Evolutionary conservation across 2,113 vertebrate genomes (phyloP), one percentile per base, ranked within the genome.

Genomic region (Pituophis catenifer): DNA sequence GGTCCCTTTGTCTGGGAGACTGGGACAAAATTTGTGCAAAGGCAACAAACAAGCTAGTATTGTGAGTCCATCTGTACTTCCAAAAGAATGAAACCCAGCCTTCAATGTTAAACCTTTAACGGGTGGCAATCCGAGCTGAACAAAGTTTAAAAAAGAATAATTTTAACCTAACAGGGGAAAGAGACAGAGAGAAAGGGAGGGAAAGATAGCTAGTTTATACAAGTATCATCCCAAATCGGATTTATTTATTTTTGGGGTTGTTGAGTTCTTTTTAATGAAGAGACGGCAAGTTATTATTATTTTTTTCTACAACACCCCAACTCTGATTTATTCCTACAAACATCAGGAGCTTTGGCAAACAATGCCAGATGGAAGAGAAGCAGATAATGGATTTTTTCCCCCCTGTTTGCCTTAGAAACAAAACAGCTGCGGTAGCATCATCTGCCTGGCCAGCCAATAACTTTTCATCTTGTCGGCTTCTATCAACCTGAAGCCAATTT

Each of bases 361-460:
- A 97, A 50, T 91, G 92, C 92, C 97, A 97, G 95, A 97, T 95
- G 96, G 97, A 95, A 94, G 93, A 91, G 85, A 96, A 89, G 87
- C 65, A 90, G 95, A 94, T 90, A 94, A 97, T 95, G 91, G 95
- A 9, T 55, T 19, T 55, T 55, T 55, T 17, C 1, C 94, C 12
- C 13, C 93, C 59, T 96, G 96, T 97, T 97, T 97, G 96, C 95
- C 96, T 95, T 96, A 94, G 93, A 96, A 95, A 95, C 95, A 90
- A 89, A 93, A 93, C 95, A 97, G 96, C 97, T 97, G 96, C 0
- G 65, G 92, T 3, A 95, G 88, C 93, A 95, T 91, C 96, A 86
- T 93, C 59, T 87, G 93, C 70, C 91, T 88, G 93, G 91, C 1
- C 1, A 94, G 48, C 57, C 93, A 94, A 24, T 92, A 95, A 94